Base-by-base conservation (phyloP, 2,113 vertebrate species). In the Dicaeum eximium region DNA sequence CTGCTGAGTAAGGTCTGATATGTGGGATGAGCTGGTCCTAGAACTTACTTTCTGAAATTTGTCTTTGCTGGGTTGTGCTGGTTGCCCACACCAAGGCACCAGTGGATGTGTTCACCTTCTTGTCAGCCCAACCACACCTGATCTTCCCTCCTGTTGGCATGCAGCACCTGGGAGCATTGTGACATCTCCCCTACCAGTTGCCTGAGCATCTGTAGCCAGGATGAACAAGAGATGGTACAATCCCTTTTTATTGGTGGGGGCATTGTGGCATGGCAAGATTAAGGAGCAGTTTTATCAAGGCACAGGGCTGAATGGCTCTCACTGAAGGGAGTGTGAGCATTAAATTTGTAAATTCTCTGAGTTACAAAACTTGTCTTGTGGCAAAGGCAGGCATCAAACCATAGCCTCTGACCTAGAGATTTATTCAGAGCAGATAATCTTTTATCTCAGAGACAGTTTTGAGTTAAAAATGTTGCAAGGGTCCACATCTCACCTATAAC, bases 161-260 rank as follows among this genome's bases (percentile, higher is more conserved):
- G 38, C 19, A 80, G 20, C 13, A 9, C 10, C 42, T 21, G 30
- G 28, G 15, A 53, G 7, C 6, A 5, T 7, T 3, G 2, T 1
- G 1, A 16, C 10, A 44, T 40, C 9, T n/a, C 31, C 19, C 20
- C 13, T 65, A 12, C 11, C 31, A 12, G 4, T 25, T 47, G 10
- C 65, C 56, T 61, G 64, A 66, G 51, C 12, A 33, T 33, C 64
- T 27, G 42, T 11, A 45, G 13, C 20, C 56, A 50, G 13, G 47
- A 40, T 19, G 28, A 54, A 18, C 17, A 62, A 80, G 35, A 66
- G 8, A 12, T 9, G 15, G 17, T 15, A 23, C 18, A 35, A 47
- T 16, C 2, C 16, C 30, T 58, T 79, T 33, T 44, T 28, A 38
- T 33, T 15, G 9, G 9, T n/a, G 2, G 1, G 19, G 12, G 19